Conservation (phyloP, 2,888 invertebrate species). For the Dynastes grantii region DNA sequence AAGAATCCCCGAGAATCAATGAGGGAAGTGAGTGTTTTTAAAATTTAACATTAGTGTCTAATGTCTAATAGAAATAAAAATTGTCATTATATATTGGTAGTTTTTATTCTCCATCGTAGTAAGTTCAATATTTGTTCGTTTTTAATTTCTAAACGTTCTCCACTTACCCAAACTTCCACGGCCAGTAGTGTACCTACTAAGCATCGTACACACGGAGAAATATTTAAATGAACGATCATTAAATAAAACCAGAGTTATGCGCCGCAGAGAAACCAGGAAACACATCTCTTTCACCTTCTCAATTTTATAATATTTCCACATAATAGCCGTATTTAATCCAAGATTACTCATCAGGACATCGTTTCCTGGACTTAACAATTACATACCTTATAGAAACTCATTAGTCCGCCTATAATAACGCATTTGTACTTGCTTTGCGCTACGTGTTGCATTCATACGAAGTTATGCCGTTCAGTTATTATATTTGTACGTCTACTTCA, state of each 20-base stretch:
- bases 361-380: conserved; percentile 32
- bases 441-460: not conserved
- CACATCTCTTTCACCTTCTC: conserved; percentile 7
- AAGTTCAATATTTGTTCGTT: no score
- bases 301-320: conserved; percentile 20
- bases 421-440: not conserved
- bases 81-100: no score
- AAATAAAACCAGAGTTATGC: conserved; percentile 17
- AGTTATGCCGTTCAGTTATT: not conserved
- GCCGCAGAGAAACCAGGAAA: conserved; percentile 14
- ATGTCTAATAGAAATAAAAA: no score
- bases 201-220: not conserved
- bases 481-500: conserved; percentile 15
- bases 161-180: no score
- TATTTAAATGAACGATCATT: conserved; percentile 19
- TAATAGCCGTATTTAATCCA: conserved; percentile 23
- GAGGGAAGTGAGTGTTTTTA: no score
- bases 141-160: no score
- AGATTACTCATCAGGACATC: conserved; percentile 17
- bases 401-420: conserved; percentile 22
- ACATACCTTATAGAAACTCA: conserved; percentile 40
- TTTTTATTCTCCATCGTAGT: no score
- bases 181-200: no score
- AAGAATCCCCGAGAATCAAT: no score
- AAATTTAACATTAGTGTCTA: no score